Evolutionary conservation across 2,113 vertebrate species (phyloP), one percentile per base, ranked within the genome.

Genomic region (Noctilio leporinus): DNA sequence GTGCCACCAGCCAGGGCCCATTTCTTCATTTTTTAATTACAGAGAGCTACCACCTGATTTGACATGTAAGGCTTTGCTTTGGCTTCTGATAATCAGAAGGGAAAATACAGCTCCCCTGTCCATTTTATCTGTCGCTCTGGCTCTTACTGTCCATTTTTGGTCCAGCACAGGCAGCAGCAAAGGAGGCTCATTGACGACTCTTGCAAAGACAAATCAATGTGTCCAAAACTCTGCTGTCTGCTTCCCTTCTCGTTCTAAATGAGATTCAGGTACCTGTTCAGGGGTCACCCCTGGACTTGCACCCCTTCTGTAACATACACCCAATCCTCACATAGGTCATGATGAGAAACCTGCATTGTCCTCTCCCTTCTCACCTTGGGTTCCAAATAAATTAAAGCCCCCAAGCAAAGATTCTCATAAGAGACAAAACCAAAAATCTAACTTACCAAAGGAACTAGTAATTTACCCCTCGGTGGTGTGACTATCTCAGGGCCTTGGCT

Each of bases 381-480:
- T 85, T 94, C 49, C 72, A 86, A 83, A 84, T 10, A 76, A 75
- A 91, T 51, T 10, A 80, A 85, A 96, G 94, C 26, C 40, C 26
- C 20, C 35, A 75, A 22, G 80, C 53, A 69, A 69, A 91, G 59
- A 73, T 62, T 57, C 85, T 67, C 90, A 80, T 7, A 72, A 84
- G 65, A 88, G 83, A 75, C 51, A 28, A 93, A 93, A 95, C 85
- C 49, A 45, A 73, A 96, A 47, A 55, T 35, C 80, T 84, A 92
- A 88, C 90, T 77, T 87, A 62, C 65, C 59, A 19, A 33, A 81
- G 85, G 57, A 85, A 43, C 57, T 26, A 91, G 59, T 93, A 62
- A 75, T 91, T 95, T 83, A 92, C 70, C 90, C 92, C 86, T 86
- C 57, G 57, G 73, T 82, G 85, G 86, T 17, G 40, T 53, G 69